Evolutionary conservation across 2,888 invertebrate species (phyloP).

Genomic region (Cryptosula pallasiana): DNA sequence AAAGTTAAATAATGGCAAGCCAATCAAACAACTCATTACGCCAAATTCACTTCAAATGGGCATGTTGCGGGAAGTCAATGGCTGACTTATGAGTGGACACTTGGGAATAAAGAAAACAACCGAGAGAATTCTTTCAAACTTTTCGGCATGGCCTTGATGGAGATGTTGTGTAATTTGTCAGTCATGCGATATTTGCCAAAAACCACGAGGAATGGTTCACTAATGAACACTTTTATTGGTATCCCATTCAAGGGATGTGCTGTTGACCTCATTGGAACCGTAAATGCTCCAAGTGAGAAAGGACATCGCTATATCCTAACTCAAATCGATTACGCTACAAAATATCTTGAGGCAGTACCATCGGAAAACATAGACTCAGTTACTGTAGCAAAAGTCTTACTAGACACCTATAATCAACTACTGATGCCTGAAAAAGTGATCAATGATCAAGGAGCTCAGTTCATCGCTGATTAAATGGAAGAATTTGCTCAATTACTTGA

Average conservation of each 20-base stretch:
- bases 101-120: slow-evolving; percentile 27
- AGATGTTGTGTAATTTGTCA: no score
- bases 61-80: slow-evolving; percentile 30
- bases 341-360: slow-evolving; percentile 29
- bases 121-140: slow-evolving; percentile 25
- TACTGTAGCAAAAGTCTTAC: slow-evolving; percentile 31
- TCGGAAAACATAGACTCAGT: slow-evolving; percentile 28
- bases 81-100: slow-evolving; percentile 29
- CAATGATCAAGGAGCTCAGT: slow-evolving; percentile 32
- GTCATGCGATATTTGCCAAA: slow-evolving; percentile 26
- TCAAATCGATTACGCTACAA: slow-evolving; percentile 30
- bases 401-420: slow-evolving; percentile 28
- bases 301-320: slow-evolving; percentile 31
- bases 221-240: slow-evolving; percentile 29
- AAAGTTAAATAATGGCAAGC: not conserved
- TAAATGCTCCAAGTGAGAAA: slow-evolving; percentile 28
- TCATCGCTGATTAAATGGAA: slow-evolving; percentile 29
- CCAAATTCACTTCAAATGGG: slow-evolving; percentile 26
- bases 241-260: slow-evolving; percentile 30
- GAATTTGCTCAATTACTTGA: slow-evolving; percentile 28
- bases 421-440: slow-evolving; percentile 31
- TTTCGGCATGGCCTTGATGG: slow-evolving; percentile 30
- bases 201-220: slow-evolving; percentile 26
- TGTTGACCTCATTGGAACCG: slow-evolving; percentile 33
- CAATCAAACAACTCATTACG: slow-evolving; percentile 26